Evolutionary conservation across 92 coral and sea anemone genomes (phyloP), one percentile per base, ranked within the genome.

Genomic region (Palythoa grandiflora): DNA sequence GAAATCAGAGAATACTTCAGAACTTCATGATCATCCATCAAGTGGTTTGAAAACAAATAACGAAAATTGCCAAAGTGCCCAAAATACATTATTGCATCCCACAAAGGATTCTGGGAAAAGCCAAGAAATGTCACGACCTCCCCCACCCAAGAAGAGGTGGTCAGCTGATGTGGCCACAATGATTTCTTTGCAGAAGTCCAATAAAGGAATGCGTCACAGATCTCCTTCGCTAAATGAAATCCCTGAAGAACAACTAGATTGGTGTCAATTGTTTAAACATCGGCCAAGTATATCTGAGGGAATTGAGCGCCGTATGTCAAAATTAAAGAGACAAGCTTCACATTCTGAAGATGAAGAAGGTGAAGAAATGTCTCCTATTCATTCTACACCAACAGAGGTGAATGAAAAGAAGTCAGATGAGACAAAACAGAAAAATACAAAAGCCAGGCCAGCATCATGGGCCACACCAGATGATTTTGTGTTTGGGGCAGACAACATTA

Each of bases 221-320:
- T 95, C 98, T 5, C 83, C 88, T 3, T 94, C 96, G 1, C 48
- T 91, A 89, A 36, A 79, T 86, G 98, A 95, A 9, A 55, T 95
- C 12, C 80, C 87, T 28, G 93, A 83, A 52, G 92, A 71, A 37
- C 89, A 87, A 1, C 5, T 9, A 3, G 91, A 84, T 21, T 68
- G 78, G 66, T 3, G 70, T 1, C 78, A 85, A 38, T 14, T 81
- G 20, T 92, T 95, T 66, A 86, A 81, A 38, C 96, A 95, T 78
- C 85, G 94, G 83, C 87, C 93, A 52, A 93, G 94, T 83, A 88
- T 95, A 38, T 88, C 98, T 50, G 90, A 90, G 38, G 98, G 93
- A 44, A 93, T 95, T 80, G 98, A 93, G 77, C 96, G 89, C 50
- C 95, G 96, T 1, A 81, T 95, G 75, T 90, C 94, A 83, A 93